phyloP scores from a whole-genome alignment of 2,888 invertebrate species.

The Thymelicus lineola region DNA sequence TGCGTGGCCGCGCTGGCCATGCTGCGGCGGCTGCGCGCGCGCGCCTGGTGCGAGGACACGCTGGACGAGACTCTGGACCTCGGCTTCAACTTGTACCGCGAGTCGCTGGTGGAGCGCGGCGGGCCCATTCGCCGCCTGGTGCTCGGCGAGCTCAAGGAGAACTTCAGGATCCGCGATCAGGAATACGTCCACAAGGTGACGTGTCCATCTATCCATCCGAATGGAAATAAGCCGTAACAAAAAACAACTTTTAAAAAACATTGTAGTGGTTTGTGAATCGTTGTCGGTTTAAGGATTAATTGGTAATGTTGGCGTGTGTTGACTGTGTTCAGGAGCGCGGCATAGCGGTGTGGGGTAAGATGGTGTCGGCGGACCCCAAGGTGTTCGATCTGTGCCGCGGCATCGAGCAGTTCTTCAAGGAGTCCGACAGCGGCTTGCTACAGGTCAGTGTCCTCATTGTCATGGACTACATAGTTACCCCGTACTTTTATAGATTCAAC shows the following conservation, averaged over 20 bases:
- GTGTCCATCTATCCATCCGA: not conserved
- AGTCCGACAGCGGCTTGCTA: slow-evolving; percentile 69
- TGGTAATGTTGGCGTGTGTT: not conserved
- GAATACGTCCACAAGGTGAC: slow-evolving; percentile 69
- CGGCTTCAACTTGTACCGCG: slow-evolving; percentile 71
- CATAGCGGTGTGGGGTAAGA: slow-evolving; percentile 77
- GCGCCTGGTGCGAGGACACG: slow-evolving; percentile 76
- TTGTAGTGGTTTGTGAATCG: too few species aligned
- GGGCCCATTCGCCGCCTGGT: slow-evolving; percentile 73
- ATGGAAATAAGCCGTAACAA: too few species aligned
- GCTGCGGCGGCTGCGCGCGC: slow-evolving; percentile 61
- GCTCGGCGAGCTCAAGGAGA: slow-evolving; percentile 72
- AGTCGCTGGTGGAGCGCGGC: slow-evolving; percentile 66
- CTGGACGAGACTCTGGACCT: slow-evolving; percentile 74
- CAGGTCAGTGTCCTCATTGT: slow-evolving; percentile 55
- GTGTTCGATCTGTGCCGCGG: slow-evolving; percentile 74
- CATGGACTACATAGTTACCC: too few species aligned
- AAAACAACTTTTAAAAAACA: too few species aligned
- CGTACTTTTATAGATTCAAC: too few species aligned
- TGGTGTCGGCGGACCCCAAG: slow-evolving; percentile 65
- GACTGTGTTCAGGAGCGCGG: slow-evolving; percentile 56
- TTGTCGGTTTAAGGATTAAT: too few species aligned
- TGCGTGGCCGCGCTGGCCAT: slow-evolving; percentile 70
- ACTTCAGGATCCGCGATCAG: slow-evolving; percentile 65
- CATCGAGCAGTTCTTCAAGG: slow-evolving; percentile 71